These are phyloP conservation scores for Athalia cordata DNA, from an alignment of 2,888 invertebrate genomes.

Conservation along the genomic window DNA sequence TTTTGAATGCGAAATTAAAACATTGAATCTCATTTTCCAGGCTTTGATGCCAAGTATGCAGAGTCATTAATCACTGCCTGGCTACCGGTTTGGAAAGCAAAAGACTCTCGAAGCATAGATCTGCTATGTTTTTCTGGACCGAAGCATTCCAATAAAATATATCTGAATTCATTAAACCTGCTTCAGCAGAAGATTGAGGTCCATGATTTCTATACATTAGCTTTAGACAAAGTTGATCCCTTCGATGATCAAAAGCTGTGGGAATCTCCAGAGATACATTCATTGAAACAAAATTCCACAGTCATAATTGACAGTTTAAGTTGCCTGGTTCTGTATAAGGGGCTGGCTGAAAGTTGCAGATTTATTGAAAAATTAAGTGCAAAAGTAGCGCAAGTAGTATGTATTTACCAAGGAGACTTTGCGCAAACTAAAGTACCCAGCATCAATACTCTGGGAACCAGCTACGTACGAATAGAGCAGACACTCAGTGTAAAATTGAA, in stretches of 20 bases:
- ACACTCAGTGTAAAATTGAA: conserved; percentile 44
- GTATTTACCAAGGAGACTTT: conserved; percentile 66
- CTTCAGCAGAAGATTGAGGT: conserved; percentile 55
- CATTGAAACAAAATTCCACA: conserved; percentile 52
- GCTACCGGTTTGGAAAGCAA: conserved; percentile 60
- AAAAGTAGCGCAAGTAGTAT: conserved; percentile 62
- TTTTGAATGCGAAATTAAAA: neutral
- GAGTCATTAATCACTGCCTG: conserved; percentile 64
- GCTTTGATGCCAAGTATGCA: conserved; percentile 57
- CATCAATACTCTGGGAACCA: conserved; percentile 66
- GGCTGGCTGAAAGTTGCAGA: conserved; percentile 58
- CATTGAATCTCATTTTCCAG: conserved; percentile 54
- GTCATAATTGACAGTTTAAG: conserved; percentile 66
- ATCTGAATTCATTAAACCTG: conserved; percentile 51
- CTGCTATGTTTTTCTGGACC: conserved; percentile 64
- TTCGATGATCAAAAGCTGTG: conserved; percentile 47
- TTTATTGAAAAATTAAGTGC: conserved; percentile 64
- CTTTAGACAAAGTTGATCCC: conserved; percentile 50
- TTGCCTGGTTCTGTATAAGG: conserved; percentile 61
- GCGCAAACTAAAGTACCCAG: conserved; percentile 58
- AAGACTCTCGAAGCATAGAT: conserved; percentile 54
- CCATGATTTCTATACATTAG: conserved; percentile 63
- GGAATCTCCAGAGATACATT: conserved; percentile 3
- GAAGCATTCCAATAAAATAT: conserved; percentile 54
- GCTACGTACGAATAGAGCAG: conserved; percentile 62